These are phyloP conservation scores for Mola mola DNA, from an alignment of 2,113 vertebrate species.

Conservation along the genomic window DNA sequence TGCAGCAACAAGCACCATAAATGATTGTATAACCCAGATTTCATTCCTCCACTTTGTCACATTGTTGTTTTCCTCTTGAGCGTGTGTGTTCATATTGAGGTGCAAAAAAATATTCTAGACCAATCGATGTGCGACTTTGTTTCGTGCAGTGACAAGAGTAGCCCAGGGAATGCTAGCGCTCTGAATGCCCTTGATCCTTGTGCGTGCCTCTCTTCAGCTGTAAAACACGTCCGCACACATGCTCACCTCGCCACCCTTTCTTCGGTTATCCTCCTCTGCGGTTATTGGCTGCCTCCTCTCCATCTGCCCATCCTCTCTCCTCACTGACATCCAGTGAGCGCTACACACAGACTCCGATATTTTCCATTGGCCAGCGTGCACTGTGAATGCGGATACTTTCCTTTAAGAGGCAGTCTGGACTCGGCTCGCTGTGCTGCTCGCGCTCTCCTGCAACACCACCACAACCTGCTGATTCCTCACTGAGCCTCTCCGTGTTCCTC, in stretches of 20 bases:
- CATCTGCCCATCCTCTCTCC: slow-evolving; percentile 37
- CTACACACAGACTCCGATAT: slow-evolving; percentile 8
- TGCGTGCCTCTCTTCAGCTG: slow-evolving; percentile 55
- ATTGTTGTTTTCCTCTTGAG: slow-evolving; percentile 1
- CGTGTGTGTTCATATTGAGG: background rate
- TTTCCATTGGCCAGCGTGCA: slow-evolving; percentile 57
- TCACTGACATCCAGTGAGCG: slow-evolving; percentile 52
- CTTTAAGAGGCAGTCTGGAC: slow-evolving; percentile 76
- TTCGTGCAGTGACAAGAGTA: background rate
- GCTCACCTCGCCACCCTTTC: slow-evolving; percentile 6
- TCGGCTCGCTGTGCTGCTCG: slow-evolving; percentile 32
- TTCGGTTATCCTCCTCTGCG: slow-evolving; percentile 15
- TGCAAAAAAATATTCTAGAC: background rate
- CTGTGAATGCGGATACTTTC: slow-evolving; percentile 64
- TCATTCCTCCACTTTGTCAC: background rate
- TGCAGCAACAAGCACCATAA: background rate
- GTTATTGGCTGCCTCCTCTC: slow-evolving; percentile 55
- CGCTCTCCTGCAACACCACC: slow-evolving; percentile 43
- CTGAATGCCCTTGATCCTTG: slow-evolving; percentile 75
- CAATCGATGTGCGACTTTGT: too few relatives aligned
- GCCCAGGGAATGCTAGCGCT: slow-evolving; percentile 12
- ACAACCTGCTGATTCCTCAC: slow-evolving; percentile 73
- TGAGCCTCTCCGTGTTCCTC: slow-evolving; percentile 33
- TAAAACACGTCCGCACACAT: slow-evolving; percentile 31
- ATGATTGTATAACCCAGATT: background rate